Base-by-base conservation (phyloP, 1,140 invertebrate genomes). In the Caenorhabditis inopinata region DNA sequence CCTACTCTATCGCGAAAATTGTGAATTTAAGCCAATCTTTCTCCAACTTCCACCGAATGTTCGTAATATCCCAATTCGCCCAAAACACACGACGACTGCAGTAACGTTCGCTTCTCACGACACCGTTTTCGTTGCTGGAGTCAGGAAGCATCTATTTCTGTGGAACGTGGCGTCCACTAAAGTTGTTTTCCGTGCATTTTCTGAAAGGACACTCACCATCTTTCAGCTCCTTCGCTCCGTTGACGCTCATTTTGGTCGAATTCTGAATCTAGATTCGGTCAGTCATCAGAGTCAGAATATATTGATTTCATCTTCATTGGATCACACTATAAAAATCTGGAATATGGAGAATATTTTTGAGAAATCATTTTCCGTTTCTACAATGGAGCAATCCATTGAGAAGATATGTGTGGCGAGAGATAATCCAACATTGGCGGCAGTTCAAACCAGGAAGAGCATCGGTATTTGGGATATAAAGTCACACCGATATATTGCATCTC, bases 281-380 rank as follows among this genome's bases (percentile, higher is more conserved):
- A 95, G 93, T 16, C 92, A 94, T 49, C 94, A 93, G 1, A 92
- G 93, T 80, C 96, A 95, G 93, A 98, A 98, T 89, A 93, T 96
- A 35, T 94, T 98, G 38, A 96, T 91, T n/a, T 90, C 96, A 0
- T 97, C 96, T 0, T 98, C 96, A 0, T 96, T 99, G 74, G 96
- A 99, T 89, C 92, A 96, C 81, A 96, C 95, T 0, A 96, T 98
- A 0, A 97, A 99, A 91, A 95, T 85, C 11, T 99, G 96, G 96
- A 98, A 98, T 89, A 96, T 98, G 79, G 96, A 98, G 87, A 98
- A 98, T 87, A 97, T 98, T 85, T 96, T 87, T 95, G 98, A 88
- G 95, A 97, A 90, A 95, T 98, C 3, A 94, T 97, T 88, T 93
- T 94, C 18, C 96, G 62, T 99, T 82, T 94, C 98, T 86, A 91